Percentiles rank a stretch among this genome's conserved stretches.
These are phyloP conservation scores for Stegophylla sp. DNA, from an alignment of 2,888 invertebrate species.

Conservation along the genomic window DNA sequence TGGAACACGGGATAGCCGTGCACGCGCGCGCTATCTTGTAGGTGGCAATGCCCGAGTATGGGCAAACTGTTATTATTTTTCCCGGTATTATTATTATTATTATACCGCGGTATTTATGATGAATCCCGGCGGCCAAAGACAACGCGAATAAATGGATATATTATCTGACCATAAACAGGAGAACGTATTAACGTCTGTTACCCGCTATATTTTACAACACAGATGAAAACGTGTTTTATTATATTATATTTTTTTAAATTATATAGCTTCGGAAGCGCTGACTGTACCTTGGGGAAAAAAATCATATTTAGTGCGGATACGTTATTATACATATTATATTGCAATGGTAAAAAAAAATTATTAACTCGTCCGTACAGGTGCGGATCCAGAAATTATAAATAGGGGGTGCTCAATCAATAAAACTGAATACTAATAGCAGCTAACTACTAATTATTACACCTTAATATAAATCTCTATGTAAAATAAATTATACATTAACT, in stretches of 20 bases:
- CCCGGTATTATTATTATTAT: constrained; percentile 40
- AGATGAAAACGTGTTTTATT: constrained; percentile 25
- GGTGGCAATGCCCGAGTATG: constrained; percentile 55
- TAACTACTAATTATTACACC: too few species aligned
- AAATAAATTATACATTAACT: too few species aligned
- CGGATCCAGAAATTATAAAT: too few species aligned
- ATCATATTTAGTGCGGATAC: background rate
- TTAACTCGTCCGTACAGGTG: too few species aligned
- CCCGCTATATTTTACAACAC: constrained; percentile 31
- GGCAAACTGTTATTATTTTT: constrained; percentile 57
- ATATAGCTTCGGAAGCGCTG: background rate
- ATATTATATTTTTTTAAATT: background rate
- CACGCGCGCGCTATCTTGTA: constrained; percentile 38
- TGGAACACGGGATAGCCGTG: constrained; percentile 36
- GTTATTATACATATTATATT: too few species aligned
- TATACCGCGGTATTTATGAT: constrained; percentile 30
- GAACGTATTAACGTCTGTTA: constrained; percentile 35
- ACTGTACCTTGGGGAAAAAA: background rate
- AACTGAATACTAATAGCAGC: too few species aligned
- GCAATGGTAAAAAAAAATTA: too few species aligned
- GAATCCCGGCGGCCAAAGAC: constrained; percentile 35
- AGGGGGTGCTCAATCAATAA: too few species aligned
- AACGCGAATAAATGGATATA: constrained; percentile 44
- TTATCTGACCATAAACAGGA: constrained; percentile 46
- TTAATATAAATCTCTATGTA: too few species aligned